phyloP scores from a whole-genome alignment of 2,797 vertebrate genomes.

The Apogon hyalosoma region DNA sequence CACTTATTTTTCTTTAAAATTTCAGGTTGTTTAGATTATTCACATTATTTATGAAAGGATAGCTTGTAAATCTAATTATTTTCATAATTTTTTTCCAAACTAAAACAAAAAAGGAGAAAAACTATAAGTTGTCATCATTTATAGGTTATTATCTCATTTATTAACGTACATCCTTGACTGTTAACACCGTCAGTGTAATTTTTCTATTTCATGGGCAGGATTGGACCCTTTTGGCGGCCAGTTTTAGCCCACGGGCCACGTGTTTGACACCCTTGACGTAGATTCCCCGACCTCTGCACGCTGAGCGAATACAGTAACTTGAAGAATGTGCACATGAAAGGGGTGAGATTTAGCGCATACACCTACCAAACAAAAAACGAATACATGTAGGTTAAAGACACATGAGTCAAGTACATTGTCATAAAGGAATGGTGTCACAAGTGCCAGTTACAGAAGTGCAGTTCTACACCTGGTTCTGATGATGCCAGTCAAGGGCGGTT shows the following conservation, averaged over 20 bases:
- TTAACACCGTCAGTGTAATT: too few species aligned
- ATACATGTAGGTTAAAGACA: conserved; percentile 34
- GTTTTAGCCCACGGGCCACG: background rate
- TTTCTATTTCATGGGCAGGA: too few species aligned
- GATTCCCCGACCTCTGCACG: conserved; percentile 21
- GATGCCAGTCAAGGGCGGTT: conserved; percentile 23
- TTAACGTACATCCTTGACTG: too few species aligned
- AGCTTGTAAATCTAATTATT: too few species aligned
- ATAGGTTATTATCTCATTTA: too few species aligned
- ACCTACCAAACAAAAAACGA: conserved; percentile 22
- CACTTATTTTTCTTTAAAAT: too few species aligned
- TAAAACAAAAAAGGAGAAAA: too few species aligned
- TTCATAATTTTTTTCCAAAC: too few species aligned
- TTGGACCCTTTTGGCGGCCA: too few species aligned
- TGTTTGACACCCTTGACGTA: conserved; percentile 3
- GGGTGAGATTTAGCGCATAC: conserved; percentile 26
- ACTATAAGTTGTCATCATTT: too few species aligned
- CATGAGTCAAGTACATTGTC: conserved; percentile 30
- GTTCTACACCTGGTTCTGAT: conserved; percentile 26
- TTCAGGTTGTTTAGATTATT: too few species aligned
- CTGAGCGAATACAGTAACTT: conserved; percentile 19
- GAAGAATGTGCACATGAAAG: conserved; percentile 15
- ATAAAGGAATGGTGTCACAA: conserved; percentile 40
- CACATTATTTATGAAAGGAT: too few species aligned
- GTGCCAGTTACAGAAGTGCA: conserved; percentile 23